Evolutionary conservation across 2,797 vertebrate genomes (phyloP), one percentile per base, ranked within the genome.

Genomic region (Hipposideros larvatus): DNA sequence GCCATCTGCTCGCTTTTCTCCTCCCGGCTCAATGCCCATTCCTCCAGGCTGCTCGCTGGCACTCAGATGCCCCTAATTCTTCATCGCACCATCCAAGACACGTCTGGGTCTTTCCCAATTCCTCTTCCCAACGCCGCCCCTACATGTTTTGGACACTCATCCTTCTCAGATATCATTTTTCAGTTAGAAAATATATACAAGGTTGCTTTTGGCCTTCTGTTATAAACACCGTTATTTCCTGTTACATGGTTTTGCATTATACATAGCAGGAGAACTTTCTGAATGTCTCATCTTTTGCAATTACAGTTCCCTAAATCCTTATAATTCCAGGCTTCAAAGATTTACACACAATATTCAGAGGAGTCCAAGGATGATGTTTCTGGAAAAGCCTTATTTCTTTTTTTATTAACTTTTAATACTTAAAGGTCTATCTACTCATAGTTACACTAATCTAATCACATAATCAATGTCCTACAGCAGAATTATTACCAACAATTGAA

Each of bases 1-100:
- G 78, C 95, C 95, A 91, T 95, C 86, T 95, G 96, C 85, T 51
- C 70, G 28, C 65, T n/a, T 59, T 61, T 57, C 74, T 86, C 51
- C 82, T 73, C 34, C 90, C 90, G 92, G 73, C 9, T 63, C 53
- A 21, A 57, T 79, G 78, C 77, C 84, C 82, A 37, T 18, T 48
- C 74, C 53, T 84, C 43, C 88, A 80, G 95, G 85, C 77, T 95
- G 53, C 37, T 96, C 74, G 31, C 59, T 89, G 85, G 88, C 65
- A 83, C 48, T n/a, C 18, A 19, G 34, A 59, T n/a, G 16, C 48
- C 73, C 80, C 21, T 28, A 57, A 53, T 43, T 92, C 59, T 77
- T 41, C 73, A 68, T 0, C 37, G 70, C 16, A 21, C 85, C 63
- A 61, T n/a, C 65, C 59, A 61, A 78, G 83, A 41, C 43, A 55